phyloP scores from a whole-genome alignment of 2,888 invertebrate genomes.

The Pomacea canaliculata region DNA sequence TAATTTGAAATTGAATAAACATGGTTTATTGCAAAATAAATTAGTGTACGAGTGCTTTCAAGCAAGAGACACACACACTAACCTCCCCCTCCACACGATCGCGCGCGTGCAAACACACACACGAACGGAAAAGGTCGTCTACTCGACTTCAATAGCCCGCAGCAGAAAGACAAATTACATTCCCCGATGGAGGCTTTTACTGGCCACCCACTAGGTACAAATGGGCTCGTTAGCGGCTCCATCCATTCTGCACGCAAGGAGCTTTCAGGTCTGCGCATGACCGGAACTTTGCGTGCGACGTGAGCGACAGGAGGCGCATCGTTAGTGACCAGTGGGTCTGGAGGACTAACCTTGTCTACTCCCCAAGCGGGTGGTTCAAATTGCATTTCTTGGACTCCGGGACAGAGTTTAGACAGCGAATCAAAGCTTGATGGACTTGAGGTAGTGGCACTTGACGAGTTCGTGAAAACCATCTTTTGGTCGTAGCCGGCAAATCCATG shows the following conservation, averaged over 20 bases:
- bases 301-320: constrained; percentile 3
- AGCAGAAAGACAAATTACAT: neutral
- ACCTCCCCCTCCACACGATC: neutral
- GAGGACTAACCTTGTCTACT: neutral
- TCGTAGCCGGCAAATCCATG: too few relatives aligned
- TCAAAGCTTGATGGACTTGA: too few relatives aligned
- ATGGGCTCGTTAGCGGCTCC: constrained; percentile 2
- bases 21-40: too few relatives aligned
- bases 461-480: too few relatives aligned
- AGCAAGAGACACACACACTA: too few relatives aligned
- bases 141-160: neutral
- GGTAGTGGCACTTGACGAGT: too few relatives aligned
- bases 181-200: neutral
- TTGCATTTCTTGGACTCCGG: too few relatives aligned
- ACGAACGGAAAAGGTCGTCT: neutral
- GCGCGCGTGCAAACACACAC: neutral
- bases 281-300: constrained; percentile 5
- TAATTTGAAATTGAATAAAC: too few relatives aligned
- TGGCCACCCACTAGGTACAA: constrained; percentile 4
- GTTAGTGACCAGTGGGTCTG: constrained; percentile 7
- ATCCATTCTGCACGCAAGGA: neutral
- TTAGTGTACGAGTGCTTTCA: too few relatives aligned
- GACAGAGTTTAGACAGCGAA: too few relatives aligned
- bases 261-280: constrained; percentile 9
- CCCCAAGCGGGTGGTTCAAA: too few relatives aligned